Evolutionary conservation across 2,113 vertebrate species (phyloP), one percentile per base, ranked within the genome.

Genomic region (Trichechus manatus): DNA sequence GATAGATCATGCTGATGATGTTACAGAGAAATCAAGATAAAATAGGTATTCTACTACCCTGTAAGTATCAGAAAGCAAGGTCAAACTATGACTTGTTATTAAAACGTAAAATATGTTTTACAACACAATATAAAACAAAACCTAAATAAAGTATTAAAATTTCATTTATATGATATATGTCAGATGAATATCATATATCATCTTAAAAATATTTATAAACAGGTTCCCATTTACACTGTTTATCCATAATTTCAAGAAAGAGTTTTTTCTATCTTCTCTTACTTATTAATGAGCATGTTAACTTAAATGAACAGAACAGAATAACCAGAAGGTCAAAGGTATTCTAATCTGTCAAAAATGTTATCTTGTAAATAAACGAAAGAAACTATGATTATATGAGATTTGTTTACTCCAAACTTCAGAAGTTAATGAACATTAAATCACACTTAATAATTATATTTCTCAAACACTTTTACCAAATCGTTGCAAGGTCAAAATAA

Each of bases 361-460:
- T 74, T 74, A 94, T 31, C 66, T 89, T 93, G 91, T 20, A 97
- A 97, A 96, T 75, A 92, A 42, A 97, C 63, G 75, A 82, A 81
- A 98, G n/a, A 98, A 97, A 96, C 90, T 95, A 97, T 22, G 22
- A 97, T 63, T 0, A 81, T 36, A 96, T 61, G 89, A 96, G 78
- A 97, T 95, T 84, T 96, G 85, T 96, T 98, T 97, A 64, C 82
- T 97, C 91, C 89, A 94, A 97, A 97, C 97, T 94, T 97, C 92
- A 95, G 61, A 92, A 98, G 84, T 95, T 97, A 98, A 97, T 91
- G 93, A 95, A 97, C 97, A 88, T 91, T 97, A 98, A 96, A 78
- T 95, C 97, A 97, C 95, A 98, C 64, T 44, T 75, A 68, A 96
- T 98, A 98, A 98, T 97, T 96, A 97, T 44, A 98, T 91, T 98